Conservation (phyloP, 2,113 vertebrate genomes). For the Austrofundulus limnaeus region DNA sequence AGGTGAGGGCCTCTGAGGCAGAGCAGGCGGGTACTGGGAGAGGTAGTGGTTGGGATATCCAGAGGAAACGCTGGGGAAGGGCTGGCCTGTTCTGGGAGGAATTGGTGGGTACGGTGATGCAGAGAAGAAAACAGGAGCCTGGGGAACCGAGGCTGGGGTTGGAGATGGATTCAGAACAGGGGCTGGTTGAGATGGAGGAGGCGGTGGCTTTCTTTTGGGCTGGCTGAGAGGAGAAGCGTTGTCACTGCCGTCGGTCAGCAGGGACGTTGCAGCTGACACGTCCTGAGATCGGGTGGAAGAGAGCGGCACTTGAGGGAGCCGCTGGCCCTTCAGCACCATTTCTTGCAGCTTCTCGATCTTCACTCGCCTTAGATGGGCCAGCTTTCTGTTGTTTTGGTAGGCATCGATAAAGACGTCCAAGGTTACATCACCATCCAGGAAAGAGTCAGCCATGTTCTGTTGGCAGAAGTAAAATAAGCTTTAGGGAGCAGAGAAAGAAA, state of each 20-base stretch:
- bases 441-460: slow-evolving; percentile 96
- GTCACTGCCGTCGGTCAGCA: slow-evolving; percentile 56
- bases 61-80: slow-evolving; percentile 57
- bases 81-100: slow-evolving; percentile 84
- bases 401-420: slow-evolving; percentile 90
- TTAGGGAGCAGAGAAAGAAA: slow-evolving; percentile 6
- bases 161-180: slow-evolving; percentile 71
- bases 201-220: slow-evolving; percentile 85
- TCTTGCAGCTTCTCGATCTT: slow-evolving; percentile 98
- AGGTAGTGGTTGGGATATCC: slow-evolving; percentile 82
- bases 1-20: slow-evolving; percentile 86
- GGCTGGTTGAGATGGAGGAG: slow-evolving; percentile 77
- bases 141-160: slow-evolving; percentile 57
- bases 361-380: slow-evolving; percentile 90
- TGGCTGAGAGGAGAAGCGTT: slow-evolving; percentile 74
- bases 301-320: slow-evolving; percentile 67
- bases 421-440: slow-evolving; percentile 88
- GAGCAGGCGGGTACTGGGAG: slow-evolving; percentile 83
- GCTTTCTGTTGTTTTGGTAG: slow-evolving; percentile 90
- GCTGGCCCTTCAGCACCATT: slow-evolving; percentile 89
- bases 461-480: slow-evolving; percentile 8
- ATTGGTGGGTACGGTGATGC: slow-evolving; percentile 84
- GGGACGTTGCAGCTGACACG: slow-evolving; percentile 33
- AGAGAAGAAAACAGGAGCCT: slow-evolving; percentile 71
- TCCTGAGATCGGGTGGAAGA: slow-evolving; percentile 66